Conservation (phyloP, 1,140 invertebrate genomes). For the Eciton burchellii region DNA sequence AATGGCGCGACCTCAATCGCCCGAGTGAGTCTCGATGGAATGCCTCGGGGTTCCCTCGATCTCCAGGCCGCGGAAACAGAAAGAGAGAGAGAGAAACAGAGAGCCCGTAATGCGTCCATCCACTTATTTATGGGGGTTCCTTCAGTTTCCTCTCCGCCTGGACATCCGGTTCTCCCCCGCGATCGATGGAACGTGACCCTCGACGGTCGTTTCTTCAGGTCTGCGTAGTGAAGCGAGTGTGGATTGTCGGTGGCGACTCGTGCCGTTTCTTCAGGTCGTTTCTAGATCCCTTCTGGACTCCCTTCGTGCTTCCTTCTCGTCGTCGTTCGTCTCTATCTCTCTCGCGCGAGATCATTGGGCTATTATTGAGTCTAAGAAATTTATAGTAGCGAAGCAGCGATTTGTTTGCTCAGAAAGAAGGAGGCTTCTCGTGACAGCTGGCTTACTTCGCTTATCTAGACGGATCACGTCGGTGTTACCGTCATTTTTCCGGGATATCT, state of each 20-base stretch:
- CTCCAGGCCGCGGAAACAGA: background rate
- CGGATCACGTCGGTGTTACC: background rate
- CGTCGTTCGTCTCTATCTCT: background rate
- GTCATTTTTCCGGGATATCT: constrained; percentile 3
- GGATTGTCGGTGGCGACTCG: background rate
- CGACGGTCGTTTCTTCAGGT: too few species aligned
- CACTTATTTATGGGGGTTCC: constrained; percentile 5
- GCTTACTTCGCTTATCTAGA: constrained; percentile 35
- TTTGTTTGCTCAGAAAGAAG: background rate
- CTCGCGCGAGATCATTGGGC: background rate
- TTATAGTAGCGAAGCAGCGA: background rate
- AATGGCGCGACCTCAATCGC: background rate
- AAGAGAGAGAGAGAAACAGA: constrained; percentile 39
- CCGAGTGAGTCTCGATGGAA: too few species aligned
- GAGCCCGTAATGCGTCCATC: background rate
- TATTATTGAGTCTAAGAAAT: constrained; percentile 6
- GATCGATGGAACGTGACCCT: too few species aligned
- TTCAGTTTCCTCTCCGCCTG: too few species aligned
- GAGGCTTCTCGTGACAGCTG: constrained; percentile 12
- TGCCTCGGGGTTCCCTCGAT: too few species aligned
- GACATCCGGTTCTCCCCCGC: too few species aligned
- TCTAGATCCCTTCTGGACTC: background rate
- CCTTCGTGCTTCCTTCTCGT: background rate
- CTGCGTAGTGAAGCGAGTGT: background rate
- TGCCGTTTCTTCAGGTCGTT: too few species aligned